Evolutionary conservation across 2,888 invertebrate species (phyloP).

Genomic region (Caenorhabditis parvicauda): DNA sequence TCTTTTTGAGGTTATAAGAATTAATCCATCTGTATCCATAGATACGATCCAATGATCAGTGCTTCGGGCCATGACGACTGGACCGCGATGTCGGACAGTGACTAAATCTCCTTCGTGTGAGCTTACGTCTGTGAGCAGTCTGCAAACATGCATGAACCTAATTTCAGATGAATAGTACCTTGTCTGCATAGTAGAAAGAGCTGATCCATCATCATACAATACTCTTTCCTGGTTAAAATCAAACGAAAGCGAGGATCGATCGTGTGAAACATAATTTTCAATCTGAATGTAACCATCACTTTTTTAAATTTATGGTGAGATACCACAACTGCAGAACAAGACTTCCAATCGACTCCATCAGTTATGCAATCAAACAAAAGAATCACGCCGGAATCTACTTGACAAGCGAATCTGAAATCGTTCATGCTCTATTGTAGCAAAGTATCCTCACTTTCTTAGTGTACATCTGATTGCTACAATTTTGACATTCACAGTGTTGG

Average conservation of each 20-base stretch:
- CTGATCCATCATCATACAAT: slow-evolving; percentile 20
- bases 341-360: too few species aligned
- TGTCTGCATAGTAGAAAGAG: slow-evolving; percentile 3
- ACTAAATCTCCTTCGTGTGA: slow-evolving; percentile 16
- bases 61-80: slow-evolving; percentile 9
- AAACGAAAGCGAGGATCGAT: slow-evolving; percentile 21
- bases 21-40: slow-evolving; percentile 16
- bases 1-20: slow-evolving; percentile 21
- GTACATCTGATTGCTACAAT: slow-evolving; percentile 18
- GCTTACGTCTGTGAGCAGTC: slow-evolving; percentile 15
- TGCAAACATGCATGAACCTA: not conserved
- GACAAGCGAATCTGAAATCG: slow-evolving; percentile 23
- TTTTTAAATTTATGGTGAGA: too few species aligned
- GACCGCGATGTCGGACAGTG: slow-evolving; percentile 16
- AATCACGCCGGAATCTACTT: slow-evolving; percentile 16
- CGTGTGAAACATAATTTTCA: too few species aligned
- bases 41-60: slow-evolving; percentile 15
- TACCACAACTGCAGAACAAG: too few species aligned
- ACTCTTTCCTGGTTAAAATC: slow-evolving; percentile 22
- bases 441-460: too few species aligned
- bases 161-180: slow-evolving; percentile 4
- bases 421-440: too few species aligned
- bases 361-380: slow-evolving; percentile 18
- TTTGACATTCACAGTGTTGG: slow-evolving; percentile 9
- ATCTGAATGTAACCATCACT: too few species aligned